Percentiles rank a stretch among this genome's conserved stretches.
Conservation (phyloP, 53 echinoderm and acorn worm genomes). For the Echinarachnius parma region DNA sequence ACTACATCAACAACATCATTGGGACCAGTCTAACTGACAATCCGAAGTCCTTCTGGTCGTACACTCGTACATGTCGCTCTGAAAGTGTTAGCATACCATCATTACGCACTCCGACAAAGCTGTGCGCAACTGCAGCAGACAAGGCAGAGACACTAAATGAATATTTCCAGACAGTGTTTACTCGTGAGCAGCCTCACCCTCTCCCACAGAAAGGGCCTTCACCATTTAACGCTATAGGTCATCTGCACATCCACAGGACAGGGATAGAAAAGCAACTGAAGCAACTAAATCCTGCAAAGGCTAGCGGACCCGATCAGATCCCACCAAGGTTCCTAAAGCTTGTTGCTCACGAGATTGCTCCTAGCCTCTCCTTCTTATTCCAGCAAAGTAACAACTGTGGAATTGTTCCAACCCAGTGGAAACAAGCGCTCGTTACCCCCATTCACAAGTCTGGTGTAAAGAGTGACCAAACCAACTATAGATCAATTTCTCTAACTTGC, state of each 20-base stretch:
- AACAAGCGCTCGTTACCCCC: neutral
- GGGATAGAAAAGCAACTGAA: conserved; percentile 21
- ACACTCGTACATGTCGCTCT: neutral
- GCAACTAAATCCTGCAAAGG: conserved; percentile 20
- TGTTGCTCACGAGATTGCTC: neutral
- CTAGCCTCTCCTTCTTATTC: conserved; percentile 7
- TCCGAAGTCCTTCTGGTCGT: conserved; percentile 29
- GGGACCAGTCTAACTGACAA: conserved; percentile 8
- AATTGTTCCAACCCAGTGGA: neutral
- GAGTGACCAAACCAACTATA: conserved; percentile 9
- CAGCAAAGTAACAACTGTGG: conserved; percentile 1
- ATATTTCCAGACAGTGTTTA: conserved; percentile 16
- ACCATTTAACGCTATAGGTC: conserved; percentile 1
- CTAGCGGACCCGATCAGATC: conserved; percentile 22
- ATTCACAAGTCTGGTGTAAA: conserved; percentile 10
- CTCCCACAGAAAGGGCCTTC: conserved; percentile 13
- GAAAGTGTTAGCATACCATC: conserved; percentile 21
- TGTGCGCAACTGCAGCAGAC: conserved; percentile 5
- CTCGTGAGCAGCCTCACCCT: neutral
- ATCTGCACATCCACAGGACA: conserved; percentile 10
- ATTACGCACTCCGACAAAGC: conserved; percentile 4
- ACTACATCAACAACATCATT: conserved; percentile 12
- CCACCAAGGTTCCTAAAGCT: conserved; percentile 22
- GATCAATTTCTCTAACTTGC: neutral
- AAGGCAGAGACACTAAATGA: conserved; percentile 20